These are phyloP conservation scores for Drosophila acutilabella DNA, from an alignment of 2,888 invertebrate species.

Conservation along the genomic window DNA sequence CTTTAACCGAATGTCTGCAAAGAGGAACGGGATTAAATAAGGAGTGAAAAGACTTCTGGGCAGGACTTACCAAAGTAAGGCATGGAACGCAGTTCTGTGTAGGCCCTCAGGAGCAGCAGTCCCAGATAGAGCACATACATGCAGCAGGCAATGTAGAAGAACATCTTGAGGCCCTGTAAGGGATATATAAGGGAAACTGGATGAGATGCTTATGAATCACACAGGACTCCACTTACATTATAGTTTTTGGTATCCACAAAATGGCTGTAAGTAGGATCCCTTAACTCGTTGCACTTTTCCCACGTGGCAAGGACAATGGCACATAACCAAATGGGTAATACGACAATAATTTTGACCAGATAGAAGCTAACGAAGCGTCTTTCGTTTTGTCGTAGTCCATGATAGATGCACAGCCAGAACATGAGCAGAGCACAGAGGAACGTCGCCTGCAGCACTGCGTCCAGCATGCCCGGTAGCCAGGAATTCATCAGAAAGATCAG, in stretches of 20 bases:
- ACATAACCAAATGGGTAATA: conserved; percentile 94
- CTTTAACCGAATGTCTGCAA: conserved; percentile 93
- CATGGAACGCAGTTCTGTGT: conserved; percentile 97
- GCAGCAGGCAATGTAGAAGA: conserved; percentile 94
- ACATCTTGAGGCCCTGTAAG: conserved; percentile 93
- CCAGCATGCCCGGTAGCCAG: conserved; percentile 96
- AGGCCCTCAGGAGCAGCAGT: conserved; percentile 94
- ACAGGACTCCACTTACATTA: conserved; percentile 86
- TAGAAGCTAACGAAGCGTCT: conserved; percentile 94
- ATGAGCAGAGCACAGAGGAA: conserved; percentile 94
- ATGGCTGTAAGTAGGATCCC: conserved; percentile 97
- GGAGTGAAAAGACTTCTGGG: neutral
- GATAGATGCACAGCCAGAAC: conserved; percentile 98
- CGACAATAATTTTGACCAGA: conserved; percentile 94
- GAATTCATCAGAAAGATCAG: conserved; percentile 95
- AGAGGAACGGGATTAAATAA: too few relatives aligned
- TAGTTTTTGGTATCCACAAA: conserved; percentile 93
- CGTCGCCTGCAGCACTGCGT: conserved; percentile 94
- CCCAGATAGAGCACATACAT: conserved; percentile 94
- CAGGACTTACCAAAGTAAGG: conserved; percentile 96
- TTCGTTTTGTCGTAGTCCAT: conserved; percentile 97
- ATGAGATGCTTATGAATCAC: neutral
- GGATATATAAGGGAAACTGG: neutral
- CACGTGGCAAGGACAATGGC: conserved; percentile 94
- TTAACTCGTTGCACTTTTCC: conserved; percentile 94